These are phyloP conservation scores for Tachystola acroxantha DNA, from an alignment of 2,888 invertebrate genomes.

Conservation along the genomic window DNA sequence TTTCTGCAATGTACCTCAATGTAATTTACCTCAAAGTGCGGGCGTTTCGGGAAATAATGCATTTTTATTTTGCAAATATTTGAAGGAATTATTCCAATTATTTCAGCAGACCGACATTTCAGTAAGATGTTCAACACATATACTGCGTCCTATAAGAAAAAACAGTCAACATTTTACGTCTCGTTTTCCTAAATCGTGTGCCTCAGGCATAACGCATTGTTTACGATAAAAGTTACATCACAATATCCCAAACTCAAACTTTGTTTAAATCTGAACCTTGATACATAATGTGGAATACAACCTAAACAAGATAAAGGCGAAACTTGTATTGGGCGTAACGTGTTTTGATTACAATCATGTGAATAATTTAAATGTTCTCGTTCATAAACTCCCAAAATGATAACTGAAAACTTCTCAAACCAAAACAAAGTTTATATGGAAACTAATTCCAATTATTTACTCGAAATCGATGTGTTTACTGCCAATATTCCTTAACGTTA, in stretches of 20 bases:
- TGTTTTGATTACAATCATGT: constrained; percentile 21
- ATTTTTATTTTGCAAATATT: no score
- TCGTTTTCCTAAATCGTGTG: no score
- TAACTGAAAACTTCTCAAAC: not conserved
- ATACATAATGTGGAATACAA: constrained; percentile 37
- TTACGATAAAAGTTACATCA: constrained; percentile 51
- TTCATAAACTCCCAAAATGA: no score
- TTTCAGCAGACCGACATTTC: no score
- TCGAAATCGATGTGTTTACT: constrained; percentile 2
- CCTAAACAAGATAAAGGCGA: constrained; percentile 43
- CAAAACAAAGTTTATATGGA: not conserved
- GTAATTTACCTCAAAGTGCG: no score
- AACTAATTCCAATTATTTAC: constrained; percentile 3
- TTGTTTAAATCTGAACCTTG: constrained; percentile 43
- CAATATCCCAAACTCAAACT: constrained; percentile 35
- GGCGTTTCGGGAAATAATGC: no score
- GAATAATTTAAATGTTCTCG: constrained; percentile 18
- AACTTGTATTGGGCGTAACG: constrained; percentile 21
- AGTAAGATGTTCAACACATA: no score
- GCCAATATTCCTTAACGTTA: constrained; percentile 11
- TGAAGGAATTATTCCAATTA: no score
- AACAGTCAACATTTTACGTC: no score
- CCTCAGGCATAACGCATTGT: constrained; percentile 33
- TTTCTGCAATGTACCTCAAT: no score
- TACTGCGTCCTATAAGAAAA: no score